Evolutionary conservation across 2,888 invertebrate genomes (phyloP).

Genomic region (Agrochola macilenta): DNA sequence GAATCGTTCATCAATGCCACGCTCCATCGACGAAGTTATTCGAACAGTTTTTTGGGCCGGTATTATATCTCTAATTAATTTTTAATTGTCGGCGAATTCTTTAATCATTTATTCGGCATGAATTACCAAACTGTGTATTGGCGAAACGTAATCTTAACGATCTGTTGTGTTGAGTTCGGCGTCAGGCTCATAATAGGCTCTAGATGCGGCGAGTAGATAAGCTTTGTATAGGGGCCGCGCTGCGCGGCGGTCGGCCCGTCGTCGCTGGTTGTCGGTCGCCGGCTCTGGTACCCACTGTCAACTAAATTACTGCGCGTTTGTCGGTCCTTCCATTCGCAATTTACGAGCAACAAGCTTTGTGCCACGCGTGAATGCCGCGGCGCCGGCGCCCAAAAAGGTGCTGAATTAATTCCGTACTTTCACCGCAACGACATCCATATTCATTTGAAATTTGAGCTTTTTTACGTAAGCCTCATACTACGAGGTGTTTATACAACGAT

Average conservation of each 20-base stretch:
- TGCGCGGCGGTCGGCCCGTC: conserved; percentile 66
- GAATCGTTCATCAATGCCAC: conserved; percentile 52
- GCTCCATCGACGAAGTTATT: conserved; percentile 47
- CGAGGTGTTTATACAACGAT: conserved; percentile 58
- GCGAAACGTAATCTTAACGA: conserved; percentile 79
- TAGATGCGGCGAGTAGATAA: conserved; percentile 87
- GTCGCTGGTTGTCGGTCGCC: conserved; percentile 59
- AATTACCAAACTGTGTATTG: conserved; percentile 66
- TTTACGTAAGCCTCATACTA: conserved; percentile 63
- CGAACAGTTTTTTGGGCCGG: conserved; percentile 50
- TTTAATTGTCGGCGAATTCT: conserved; percentile 67
- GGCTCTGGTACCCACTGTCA: conserved; percentile 82
- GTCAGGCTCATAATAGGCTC: conserved; percentile 88
- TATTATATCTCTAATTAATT: conserved; percentile 67
- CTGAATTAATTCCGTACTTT: conserved; percentile 75
- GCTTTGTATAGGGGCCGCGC: conserved; percentile 75
- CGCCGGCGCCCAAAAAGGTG: conserved; percentile 79
- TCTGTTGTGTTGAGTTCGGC: conserved; percentile 80
- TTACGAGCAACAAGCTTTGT: conserved; percentile 84
- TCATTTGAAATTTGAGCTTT: conserved; percentile 71
- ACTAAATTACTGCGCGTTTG: conserved; percentile 88
- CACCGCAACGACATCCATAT: conserved; percentile 73
- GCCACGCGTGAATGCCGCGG: conserved; percentile 72
- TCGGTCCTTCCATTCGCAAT: conserved; percentile 86
- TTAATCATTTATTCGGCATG: conserved; percentile 64